phyloP scores from a whole-genome alignment of 2,888 invertebrate genomes.

The Leucoma salicis region DNA sequence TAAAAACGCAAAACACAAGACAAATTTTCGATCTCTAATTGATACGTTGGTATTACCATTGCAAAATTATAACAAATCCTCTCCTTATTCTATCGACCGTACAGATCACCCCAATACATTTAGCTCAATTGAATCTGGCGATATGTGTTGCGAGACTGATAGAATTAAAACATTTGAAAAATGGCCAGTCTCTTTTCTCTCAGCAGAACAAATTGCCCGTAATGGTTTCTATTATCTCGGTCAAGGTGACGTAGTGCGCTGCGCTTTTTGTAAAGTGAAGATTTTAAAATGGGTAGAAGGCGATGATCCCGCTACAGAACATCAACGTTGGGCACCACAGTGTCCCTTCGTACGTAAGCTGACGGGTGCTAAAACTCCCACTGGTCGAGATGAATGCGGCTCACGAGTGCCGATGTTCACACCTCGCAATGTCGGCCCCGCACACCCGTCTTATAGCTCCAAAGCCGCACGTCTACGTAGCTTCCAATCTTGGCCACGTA shows the following conservation, averaged over 20 bases:
- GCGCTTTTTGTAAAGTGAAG: constrained; percentile 90
- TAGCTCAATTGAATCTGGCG: constrained; percentile 42
- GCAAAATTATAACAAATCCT: constrained; percentile 1
- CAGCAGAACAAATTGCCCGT: constrained; percentile 85
- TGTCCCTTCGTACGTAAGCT: constrained; percentile 88
- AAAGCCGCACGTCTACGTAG: constrained; percentile 86
- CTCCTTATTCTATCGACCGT: constrained; percentile 60
- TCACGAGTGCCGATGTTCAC: constrained; percentile 43
- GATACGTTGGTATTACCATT: background rate
- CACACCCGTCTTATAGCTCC: constrained; percentile 82
- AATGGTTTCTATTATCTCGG: constrained; percentile 93
- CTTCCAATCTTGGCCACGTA: constrained; percentile 91
- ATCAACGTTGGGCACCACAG: constrained; percentile 89
- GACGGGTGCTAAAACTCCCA: constrained; percentile 27
- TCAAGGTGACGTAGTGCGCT: constrained; percentile 89
- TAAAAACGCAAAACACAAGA: background rate
- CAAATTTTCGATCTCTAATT: background rate
- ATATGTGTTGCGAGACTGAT: constrained; percentile 82
- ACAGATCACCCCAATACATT: constrained; percentile 67
- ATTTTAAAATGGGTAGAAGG: constrained; percentile 91
- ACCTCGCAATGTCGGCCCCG: constrained; percentile 77
- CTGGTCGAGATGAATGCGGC: constrained; percentile 72
- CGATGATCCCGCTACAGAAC: constrained; percentile 91
- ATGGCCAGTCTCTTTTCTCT: constrained; percentile 86
- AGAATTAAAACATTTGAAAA: constrained; percentile 84